Conservation (phyloP, 2,888 invertebrate species). For the Leptinotarsa peninsularis region DNA sequence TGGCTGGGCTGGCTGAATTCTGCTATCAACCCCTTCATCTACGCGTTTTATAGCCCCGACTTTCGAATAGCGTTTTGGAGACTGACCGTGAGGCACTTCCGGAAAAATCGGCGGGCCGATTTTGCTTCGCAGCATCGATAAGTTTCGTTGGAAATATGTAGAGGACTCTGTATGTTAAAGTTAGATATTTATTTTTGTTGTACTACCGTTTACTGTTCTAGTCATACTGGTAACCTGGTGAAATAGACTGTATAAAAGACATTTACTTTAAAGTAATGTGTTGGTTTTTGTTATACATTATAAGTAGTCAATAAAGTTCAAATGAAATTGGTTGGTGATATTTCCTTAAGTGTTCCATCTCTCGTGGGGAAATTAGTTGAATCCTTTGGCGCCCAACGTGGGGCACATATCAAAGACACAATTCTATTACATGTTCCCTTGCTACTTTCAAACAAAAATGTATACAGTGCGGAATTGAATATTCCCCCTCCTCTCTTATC, state of each 20-base stretch:
- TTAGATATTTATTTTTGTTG: slow-evolving; percentile 21
- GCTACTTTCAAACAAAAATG: no score
- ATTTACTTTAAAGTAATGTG: slow-evolving; percentile 18
- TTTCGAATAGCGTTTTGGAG: slow-evolving; percentile 90
- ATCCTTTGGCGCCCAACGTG: slow-evolving; percentile 1
- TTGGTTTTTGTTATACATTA: slow-evolving; percentile 8
- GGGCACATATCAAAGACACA: background rate
- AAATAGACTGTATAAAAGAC: slow-evolving; percentile 37
- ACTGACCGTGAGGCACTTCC: slow-evolving; percentile 79
- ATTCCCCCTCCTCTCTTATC: no score
- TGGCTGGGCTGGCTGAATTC: slow-evolving; percentile 94
- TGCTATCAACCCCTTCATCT: slow-evolving; percentile 91
- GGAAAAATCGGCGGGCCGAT: slow-evolving; percentile 64
- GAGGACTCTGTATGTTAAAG: slow-evolving; percentile 1
- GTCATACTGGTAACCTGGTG: slow-evolving; percentile 37
- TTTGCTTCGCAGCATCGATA: slow-evolving; percentile 64
- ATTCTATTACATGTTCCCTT: no score
- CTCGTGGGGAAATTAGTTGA: background rate
- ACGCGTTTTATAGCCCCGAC: slow-evolving; percentile 89
- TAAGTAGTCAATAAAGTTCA: slow-evolving; percentile 3
- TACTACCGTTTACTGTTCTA: slow-evolving; percentile 31
- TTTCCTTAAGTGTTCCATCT: no score
- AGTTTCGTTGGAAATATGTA: background rate
- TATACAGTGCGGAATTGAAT: no score
- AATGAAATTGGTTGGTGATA: background rate